Percentiles rank a stretch among this genome's conserved stretches.
Evolutionary conservation across 1,140 invertebrate species (phyloP).

Genomic region (Neodiprion fabricii): DNA sequence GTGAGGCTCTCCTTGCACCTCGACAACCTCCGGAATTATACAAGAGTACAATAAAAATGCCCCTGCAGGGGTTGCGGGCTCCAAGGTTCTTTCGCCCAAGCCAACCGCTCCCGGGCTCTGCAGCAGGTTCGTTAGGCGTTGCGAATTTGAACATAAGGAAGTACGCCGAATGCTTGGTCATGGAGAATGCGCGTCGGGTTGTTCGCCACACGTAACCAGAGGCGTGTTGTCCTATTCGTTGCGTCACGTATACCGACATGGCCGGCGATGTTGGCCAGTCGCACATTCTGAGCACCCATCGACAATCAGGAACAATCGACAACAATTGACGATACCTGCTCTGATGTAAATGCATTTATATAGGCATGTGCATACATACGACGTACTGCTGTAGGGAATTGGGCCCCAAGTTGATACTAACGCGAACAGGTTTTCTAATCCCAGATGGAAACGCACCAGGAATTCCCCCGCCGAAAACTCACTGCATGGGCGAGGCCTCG

Average conservation of each 20-base stretch:
- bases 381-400: too few relatives aligned
- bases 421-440: not conserved
- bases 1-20: not conserved
- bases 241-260: too few relatives aligned
- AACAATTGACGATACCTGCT: not conserved
- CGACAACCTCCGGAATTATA: not conserved
- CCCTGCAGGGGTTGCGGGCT: too few relatives aligned
- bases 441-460: not conserved
- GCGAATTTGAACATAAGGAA: not conserved
- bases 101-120: too few relatives aligned
- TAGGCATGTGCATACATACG: not conserved
- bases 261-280: too few relatives aligned
- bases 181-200: not conserved
- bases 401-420: not conserved
- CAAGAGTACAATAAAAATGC: not conserved
- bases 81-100: too few relatives aligned
- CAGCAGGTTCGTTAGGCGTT: not conserved
- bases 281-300: not conserved
- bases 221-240: not conserved
- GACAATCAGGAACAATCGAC: not conserved
- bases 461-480: not conserved
- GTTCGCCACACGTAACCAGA: not conserved
- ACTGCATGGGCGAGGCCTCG: not conserved
- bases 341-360: not conserved
- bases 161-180: not conserved